phyloP scores from a whole-genome alignment of 2,113 vertebrate species.

The Perccottus glenii region DNA sequence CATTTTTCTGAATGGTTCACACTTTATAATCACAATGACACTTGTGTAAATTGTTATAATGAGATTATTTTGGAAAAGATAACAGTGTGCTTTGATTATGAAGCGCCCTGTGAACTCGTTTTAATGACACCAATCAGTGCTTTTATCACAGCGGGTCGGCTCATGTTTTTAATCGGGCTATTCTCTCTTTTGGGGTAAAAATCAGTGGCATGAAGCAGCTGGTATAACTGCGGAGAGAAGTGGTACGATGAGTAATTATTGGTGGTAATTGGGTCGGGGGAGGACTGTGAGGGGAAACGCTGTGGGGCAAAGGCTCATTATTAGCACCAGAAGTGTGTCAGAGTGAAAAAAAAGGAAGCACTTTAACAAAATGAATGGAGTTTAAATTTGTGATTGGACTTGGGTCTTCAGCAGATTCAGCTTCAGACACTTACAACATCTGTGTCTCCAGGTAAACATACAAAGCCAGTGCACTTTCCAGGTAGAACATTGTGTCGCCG shows the following conservation, averaged over 20 bases:
- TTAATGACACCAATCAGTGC: constrained; percentile 1
- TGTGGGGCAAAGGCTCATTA: constrained; percentile 37
- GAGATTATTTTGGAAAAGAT: background rate
- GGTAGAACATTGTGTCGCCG: too few relatives aligned
- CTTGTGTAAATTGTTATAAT: background rate
- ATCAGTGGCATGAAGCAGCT: constrained; percentile 27
- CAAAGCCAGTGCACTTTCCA: too few relatives aligned
- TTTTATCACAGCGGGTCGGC: background rate
- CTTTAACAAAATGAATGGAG: constrained; percentile 8
- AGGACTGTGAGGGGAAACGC: constrained; percentile 30
- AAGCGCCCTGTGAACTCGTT: background rate
- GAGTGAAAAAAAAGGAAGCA: background rate
- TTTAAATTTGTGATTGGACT: too few relatives aligned
- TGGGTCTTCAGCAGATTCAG: too few relatives aligned
- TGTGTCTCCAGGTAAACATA: too few relatives aligned
- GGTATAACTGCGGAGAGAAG: constrained; percentile 36
- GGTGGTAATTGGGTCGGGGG: constrained; percentile 60
- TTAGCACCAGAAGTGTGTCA: constrained; percentile 19
- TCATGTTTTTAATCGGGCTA: background rate
- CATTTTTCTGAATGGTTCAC: too few relatives aligned
- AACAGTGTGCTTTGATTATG: background rate
- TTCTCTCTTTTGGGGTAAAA: background rate
- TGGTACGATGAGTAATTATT: constrained; percentile 50
- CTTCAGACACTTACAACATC: too few relatives aligned
- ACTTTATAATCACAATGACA: too few relatives aligned